phyloP scores from a whole-genome alignment of 2,888 invertebrate genomes.

The Eupeodes latifasciatus region DNA sequence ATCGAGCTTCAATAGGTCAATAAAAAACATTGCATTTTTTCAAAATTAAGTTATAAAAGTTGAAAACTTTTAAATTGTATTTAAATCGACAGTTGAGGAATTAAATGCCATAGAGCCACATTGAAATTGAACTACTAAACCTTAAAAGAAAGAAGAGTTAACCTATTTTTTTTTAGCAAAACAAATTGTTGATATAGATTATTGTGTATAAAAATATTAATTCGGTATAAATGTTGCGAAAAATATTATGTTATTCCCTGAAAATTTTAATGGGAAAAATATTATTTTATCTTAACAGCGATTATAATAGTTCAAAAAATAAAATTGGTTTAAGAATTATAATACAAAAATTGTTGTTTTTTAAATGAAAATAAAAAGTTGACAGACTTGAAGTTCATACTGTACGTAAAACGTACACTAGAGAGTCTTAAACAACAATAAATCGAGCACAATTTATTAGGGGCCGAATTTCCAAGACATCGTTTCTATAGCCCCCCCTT shows the following conservation, averaged over 20 bases:
- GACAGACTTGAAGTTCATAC: no score
- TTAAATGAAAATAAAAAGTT: no score
- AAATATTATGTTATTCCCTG: conserved; percentile 27
- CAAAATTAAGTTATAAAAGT: conserved; percentile 20
- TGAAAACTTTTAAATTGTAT: not conserved
- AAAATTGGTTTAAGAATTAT: conserved; percentile 38
- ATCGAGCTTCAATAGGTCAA: conserved; percentile 24
- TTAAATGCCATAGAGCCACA: conserved; percentile 26
- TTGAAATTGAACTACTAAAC: conserved; percentile 9
- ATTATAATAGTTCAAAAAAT: conserved; percentile 37
- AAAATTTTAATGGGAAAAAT: conserved; percentile 4
- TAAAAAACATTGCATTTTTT: not conserved
- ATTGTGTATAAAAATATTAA: conserved; percentile 27
- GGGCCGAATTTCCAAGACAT: no score
- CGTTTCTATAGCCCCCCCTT: no score
- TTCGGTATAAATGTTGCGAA: conserved; percentile 14
- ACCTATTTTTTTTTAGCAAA: conserved; percentile 18
- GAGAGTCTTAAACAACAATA: no score
- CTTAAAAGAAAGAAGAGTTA: not conserved
- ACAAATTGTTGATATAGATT: not conserved
- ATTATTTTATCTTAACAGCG: conserved; percentile 15
- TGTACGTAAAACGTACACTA: no score
- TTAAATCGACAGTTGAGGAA: not conserved
- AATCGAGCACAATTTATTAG: no score
- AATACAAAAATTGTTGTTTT: not conserved